phyloP scores from a whole-genome alignment of 2,113 vertebrate genomes.

The Columba janthina region DNA sequence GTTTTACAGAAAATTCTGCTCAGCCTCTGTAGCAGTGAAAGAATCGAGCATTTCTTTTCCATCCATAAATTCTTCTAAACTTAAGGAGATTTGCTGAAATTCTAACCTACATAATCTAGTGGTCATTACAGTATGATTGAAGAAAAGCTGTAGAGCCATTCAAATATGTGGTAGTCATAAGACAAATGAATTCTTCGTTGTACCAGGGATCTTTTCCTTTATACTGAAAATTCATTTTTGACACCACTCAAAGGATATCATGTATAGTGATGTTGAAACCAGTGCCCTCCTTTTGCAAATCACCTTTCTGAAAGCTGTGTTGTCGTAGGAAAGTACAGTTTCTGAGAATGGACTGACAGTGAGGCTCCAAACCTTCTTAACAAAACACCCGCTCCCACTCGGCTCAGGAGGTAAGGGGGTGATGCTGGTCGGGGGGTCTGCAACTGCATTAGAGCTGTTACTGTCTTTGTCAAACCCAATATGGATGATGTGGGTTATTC shows the following conservation, averaged over 20 bases:
- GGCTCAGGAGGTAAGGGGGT: conserved; percentile 77
- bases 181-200: background rate
- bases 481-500: background rate
- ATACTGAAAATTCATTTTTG: background rate
- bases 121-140: background rate
- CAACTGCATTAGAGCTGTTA: background rate
- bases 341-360: conserved; percentile 70
- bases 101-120: background rate
- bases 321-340: conserved; percentile 48
- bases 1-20: background rate
- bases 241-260: background rate
- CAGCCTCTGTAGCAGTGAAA: background rate
- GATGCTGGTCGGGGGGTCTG: background rate
- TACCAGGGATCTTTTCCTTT: background rate
- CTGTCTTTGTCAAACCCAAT: background rate
- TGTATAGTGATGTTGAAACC: background rate
- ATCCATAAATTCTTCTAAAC: background rate
- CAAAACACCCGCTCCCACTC: conserved; percentile 79
- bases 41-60: background rate
- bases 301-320: background rate
- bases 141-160: background rate
- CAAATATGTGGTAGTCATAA: background rate
- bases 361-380: conserved; percentile 88
- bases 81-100: background rate
- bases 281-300: background rate